A percentile compares a stretch with the other conserved stretches of the same genome.
These are phyloP conservation scores for Cephonodes hylas DNA, from an alignment of 2,888 invertebrate species.

Conservation along the genomic window DNA sequence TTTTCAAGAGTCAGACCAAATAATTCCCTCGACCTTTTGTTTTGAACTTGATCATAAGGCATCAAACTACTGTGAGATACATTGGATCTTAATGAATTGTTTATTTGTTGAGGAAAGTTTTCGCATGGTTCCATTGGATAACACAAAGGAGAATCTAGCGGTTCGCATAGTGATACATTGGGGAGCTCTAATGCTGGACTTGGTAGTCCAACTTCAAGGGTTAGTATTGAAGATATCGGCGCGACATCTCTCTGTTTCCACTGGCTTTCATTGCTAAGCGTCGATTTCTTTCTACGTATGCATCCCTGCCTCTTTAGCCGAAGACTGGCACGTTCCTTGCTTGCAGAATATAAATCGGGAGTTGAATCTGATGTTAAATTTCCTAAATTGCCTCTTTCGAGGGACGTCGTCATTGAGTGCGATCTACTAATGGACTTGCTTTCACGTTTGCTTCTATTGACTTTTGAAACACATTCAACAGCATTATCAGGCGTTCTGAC, in stretches of 20 bases:
- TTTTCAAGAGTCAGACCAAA: constrained; percentile 73
- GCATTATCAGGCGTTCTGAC: constrained; percentile 69
- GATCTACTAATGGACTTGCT: constrained; percentile 53
- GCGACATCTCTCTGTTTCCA: constrained; percentile 48
- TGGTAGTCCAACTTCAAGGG: constrained; percentile 70
- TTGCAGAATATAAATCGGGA: constrained; percentile 57
- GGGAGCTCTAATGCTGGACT: constrained; percentile 65
- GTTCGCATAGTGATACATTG: constrained; percentile 58
- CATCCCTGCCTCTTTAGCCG: constrained; percentile 80
- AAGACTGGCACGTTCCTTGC: constrained; percentile 51
- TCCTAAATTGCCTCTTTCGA: constrained; percentile 46
- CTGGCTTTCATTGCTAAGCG: constrained; percentile 65
- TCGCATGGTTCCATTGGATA: constrained; percentile 39
- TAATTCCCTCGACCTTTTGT: constrained; percentile 57
- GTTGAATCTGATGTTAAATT: constrained; percentile 61
- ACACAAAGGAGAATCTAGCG: constrained; percentile 50
- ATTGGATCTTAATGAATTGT: constrained; percentile 53
- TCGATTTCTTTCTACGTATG: constrained; percentile 78
- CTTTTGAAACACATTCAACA: constrained; percentile 34
- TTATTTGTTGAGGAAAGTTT: constrained; percentile 28
- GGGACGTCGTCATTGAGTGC: constrained; percentile 60
- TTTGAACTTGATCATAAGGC: constrained; percentile 51
- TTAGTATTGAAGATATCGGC: constrained; percentile 55
- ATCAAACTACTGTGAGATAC: constrained; percentile 71
- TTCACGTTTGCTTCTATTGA: constrained; percentile 26